Evolutionary conservation across 2,797 vertebrate genomes (phyloP).

Genomic region (Hybognathus amarus): DNA sequence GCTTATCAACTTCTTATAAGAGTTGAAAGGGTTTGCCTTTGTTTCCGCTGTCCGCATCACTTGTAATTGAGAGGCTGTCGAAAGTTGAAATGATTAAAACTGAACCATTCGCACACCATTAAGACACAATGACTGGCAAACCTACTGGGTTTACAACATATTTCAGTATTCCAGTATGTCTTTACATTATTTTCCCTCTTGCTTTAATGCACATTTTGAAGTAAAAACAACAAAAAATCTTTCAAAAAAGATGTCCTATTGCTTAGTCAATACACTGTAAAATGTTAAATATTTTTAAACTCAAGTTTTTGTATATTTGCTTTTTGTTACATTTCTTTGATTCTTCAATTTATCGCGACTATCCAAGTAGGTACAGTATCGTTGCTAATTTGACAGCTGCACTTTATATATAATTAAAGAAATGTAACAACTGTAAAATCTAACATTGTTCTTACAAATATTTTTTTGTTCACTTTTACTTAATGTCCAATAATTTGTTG

Average conservation of each 20-base stretch:
- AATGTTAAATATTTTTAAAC: background rate
- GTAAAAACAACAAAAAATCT: background rate
- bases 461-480: too few relatives aligned
- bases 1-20: conserved; percentile 61
- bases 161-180: background rate
- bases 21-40: conserved; percentile 44
- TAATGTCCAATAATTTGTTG: too few relatives aligned
- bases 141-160: conserved; percentile 20
- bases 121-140: conserved; percentile 32
- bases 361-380: background rate
- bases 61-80: conserved; percentile 38
- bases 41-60: conserved; percentile 35
- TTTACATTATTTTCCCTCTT: background rate
- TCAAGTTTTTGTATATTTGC: too few relatives aligned
- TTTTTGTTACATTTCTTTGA: background rate
- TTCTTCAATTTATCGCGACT: background rate
- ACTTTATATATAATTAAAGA: too few relatives aligned
- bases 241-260: background rate
- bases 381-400: background rate
- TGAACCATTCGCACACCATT: conserved; percentile 35
- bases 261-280: background rate
- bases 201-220: conserved; percentile 51
- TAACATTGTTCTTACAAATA: too few relatives aligned
- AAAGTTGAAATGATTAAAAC: conserved; percentile 27
- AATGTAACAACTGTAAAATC: too few relatives aligned